Base-by-base conservation (phyloP, 1,140 invertebrate species). In the Aphis gossypii region DNA sequence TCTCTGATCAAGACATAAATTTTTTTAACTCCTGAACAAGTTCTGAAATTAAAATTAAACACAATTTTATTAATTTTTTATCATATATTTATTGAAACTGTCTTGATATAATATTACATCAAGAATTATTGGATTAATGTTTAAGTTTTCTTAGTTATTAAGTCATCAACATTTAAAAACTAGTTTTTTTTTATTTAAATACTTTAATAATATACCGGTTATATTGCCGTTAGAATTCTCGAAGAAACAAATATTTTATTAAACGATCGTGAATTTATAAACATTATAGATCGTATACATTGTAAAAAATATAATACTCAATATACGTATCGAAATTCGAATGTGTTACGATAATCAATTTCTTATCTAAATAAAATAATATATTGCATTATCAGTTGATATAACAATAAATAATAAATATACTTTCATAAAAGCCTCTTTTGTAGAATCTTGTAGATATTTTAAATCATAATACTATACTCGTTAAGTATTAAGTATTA, bases 1-100 rank as follows among this genome's bases (percentile, higher is more conserved):
- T 96, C 95, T 94, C 98, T 96, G 94, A 99, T 96, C 91, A 99
- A 95, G 90, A 98, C 94, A 95, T 98, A 99, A 92, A 99, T 97
- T 94, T 95, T 97, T 88, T 96, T 96, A 25, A 99, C 94, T 56
- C 96, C 96, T 11, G 96, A 94, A 95, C 97, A 97, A 51, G 96
- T 96, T 94, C 94, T 94, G 89, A 46, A 87, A 82, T 35, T 46
- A 54, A 86, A 82, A 90, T 5, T 44, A 56, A 60, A 60, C 7
- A 60, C 14, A 20, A 44, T 76, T 76, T 76, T 9, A 6, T n/a
- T 76, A 76, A 76, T 7, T 76, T n/a, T n/a, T 1, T 68, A 9
- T 60, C 30, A 11, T 30, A 60, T 30, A 60, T 56, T 30, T 60
- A 30, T 30, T 46, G 11, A 60, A 11, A 30, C 23, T 23, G 25